Evolutionary conservation across 2,113 vertebrate genomes (phyloP).

Genomic region (Perca flavescens): DNA sequence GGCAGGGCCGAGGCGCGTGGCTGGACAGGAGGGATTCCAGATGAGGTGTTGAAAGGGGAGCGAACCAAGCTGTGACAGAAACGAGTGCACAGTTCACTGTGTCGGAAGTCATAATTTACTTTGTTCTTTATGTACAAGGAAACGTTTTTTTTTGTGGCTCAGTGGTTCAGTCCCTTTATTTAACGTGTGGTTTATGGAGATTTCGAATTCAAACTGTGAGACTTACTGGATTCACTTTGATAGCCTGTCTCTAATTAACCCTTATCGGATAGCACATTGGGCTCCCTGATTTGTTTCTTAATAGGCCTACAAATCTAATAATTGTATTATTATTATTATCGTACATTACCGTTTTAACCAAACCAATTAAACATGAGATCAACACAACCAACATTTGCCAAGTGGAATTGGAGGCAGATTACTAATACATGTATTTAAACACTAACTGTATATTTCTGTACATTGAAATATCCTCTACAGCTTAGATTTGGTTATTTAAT

Average conservation of each 20-base stretch:
- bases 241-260: not conserved
- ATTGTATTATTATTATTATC: not conserved
- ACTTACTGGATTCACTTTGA: not conserved
- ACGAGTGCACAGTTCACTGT: not conserved
- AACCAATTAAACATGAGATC: not conserved
- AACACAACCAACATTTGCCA: not conserved
- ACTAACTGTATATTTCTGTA: not conserved
- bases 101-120: constrained; percentile 17
- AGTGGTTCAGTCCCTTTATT: not conserved
- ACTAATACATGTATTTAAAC: constrained; percentile 5
- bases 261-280: not conserved
- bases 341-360: not conserved
- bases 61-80: constrained; percentile 68
- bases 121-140: not conserved
- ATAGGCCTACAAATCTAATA: not conserved
- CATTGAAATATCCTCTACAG: constrained; percentile 1
- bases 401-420: not conserved
- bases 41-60: constrained; percentile 66
- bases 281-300: not conserved
- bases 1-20: constrained; percentile 47
- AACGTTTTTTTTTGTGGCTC: not conserved
- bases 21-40: constrained; percentile 57
- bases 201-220: not conserved
- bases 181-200: not conserved
- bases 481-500: constrained; percentile 9